phyloP scores from a whole-genome alignment of 2,797 vertebrate genomes.

The Eupleurogrammus muticus region DNA sequence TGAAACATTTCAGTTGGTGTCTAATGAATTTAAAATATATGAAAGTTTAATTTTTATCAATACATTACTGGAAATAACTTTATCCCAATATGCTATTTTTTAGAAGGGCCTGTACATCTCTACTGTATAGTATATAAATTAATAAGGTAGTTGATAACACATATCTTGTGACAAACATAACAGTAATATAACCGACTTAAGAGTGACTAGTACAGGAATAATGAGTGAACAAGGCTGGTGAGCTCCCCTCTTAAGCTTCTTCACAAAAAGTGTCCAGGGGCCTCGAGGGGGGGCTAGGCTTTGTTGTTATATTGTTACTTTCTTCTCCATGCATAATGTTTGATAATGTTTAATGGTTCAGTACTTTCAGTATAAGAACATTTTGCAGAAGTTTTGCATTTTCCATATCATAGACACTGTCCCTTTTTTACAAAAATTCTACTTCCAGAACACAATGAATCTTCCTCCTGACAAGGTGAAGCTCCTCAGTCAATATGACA shows the following conservation, averaged over 20 bases:
- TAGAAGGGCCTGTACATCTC: too few species aligned
- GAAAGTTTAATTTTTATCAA: too few species aligned
- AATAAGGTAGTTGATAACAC: background rate
- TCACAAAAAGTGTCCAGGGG: background rate
- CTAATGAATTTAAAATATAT: too few species aligned
- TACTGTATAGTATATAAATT: too few species aligned
- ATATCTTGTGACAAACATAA: slow-evolving; percentile 14
- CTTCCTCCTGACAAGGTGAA: slow-evolving; percentile 95
- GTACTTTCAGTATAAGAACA: too few species aligned
- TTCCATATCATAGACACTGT: background rate
- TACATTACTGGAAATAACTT: too few species aligned
- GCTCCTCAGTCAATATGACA: slow-evolving; percentile 91
- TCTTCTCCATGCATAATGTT: too few species aligned
- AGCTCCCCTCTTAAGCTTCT: too few species aligned
- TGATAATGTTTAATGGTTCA: too few species aligned
- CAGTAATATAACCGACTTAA: slow-evolving; percentile 25
- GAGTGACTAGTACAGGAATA: slow-evolving; percentile 7
- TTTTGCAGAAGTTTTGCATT: background rate
- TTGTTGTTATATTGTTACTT: slow-evolving; percentile 8
- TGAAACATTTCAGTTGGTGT: too few species aligned
- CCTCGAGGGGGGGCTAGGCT: background rate
- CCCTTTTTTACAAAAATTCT: slow-evolving; percentile 9
- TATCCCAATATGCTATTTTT: too few species aligned
- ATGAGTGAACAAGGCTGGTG: background rate
- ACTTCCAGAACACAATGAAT: slow-evolving; percentile 93